Percentiles rank a stretch among this genome's conserved stretches.
Conservation (phyloP, 2,113 vertebrate genomes). For the Sander vitreus region DNA sequence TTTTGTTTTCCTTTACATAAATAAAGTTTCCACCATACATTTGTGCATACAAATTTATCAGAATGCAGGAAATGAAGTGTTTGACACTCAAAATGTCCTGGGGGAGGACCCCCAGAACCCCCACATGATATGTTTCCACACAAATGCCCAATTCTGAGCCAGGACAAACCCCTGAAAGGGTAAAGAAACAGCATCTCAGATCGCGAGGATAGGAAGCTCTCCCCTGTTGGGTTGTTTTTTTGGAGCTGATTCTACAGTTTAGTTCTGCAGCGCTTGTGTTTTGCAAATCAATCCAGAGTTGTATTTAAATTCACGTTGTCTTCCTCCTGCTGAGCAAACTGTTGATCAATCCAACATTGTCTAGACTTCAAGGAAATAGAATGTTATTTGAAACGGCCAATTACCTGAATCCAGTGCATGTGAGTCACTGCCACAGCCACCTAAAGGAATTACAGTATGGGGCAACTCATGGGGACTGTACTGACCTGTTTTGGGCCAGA, state of each 20-base stretch:
- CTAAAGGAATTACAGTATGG: neutral
- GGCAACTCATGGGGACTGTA: neutral
- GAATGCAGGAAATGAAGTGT: too few species aligned
- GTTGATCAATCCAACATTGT: neutral
- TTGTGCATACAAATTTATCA: too few species aligned
- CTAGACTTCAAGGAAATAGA: neutral
- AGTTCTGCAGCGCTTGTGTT: neutral
- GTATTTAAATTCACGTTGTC: neutral
- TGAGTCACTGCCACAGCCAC: neutral
- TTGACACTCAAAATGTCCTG: too few species aligned
- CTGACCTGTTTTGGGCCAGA: neutral
- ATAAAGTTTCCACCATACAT: too few species aligned
- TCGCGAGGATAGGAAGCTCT: neutral
- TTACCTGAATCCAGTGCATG: neutral
- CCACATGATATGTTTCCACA: too few species aligned
- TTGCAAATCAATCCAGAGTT: neutral
- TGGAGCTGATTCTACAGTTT: neutral
- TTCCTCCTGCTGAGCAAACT: neutral
- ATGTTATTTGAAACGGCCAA: neutral
- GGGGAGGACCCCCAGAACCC: too few species aligned
- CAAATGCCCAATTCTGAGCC: too few species aligned
- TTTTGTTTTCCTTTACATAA: too few species aligned
- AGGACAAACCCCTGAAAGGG: too few species aligned
- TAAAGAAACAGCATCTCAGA: neutral
- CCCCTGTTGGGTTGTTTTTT: neutral